Conservation (phyloP, 2,797 vertebrate genomes). For the Danio aesculapii region DNA sequence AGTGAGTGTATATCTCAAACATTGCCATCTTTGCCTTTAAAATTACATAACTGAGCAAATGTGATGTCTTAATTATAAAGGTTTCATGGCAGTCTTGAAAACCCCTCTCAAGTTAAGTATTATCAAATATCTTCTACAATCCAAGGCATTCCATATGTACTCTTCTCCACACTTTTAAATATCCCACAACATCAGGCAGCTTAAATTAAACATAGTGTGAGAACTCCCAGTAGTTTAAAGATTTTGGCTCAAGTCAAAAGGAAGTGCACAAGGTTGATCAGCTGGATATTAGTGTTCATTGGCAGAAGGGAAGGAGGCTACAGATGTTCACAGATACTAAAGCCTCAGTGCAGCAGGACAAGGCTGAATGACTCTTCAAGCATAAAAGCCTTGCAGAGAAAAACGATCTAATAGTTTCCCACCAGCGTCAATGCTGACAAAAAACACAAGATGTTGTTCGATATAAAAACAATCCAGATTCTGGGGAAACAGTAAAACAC, state of each 20-base stretch:
- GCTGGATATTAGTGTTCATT: slow-evolving; percentile 70
- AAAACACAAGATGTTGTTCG: background rate
- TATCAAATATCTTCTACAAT: too few species aligned
- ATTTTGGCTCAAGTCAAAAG: background rate
- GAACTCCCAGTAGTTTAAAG: slow-evolving; percentile 10
- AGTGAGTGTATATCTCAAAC: too few species aligned
- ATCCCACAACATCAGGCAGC: background rate
- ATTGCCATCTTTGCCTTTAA: too few species aligned
- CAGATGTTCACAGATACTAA: slow-evolving; percentile 74
- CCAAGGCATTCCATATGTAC: too few species aligned
- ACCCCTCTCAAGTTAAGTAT: too few species aligned
- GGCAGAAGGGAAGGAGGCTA: slow-evolving; percentile 69
- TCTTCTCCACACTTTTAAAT: background rate
- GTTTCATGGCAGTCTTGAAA: too few species aligned
- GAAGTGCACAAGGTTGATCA: slow-evolving; percentile 71
- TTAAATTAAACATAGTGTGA: background rate
- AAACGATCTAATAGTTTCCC: slow-evolving; percentile 6
- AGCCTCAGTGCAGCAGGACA: slow-evolving; percentile 54
- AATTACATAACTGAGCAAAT: too few species aligned
- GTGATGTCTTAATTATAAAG: too few species aligned
- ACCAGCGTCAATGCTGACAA: slow-evolving; percentile 2
- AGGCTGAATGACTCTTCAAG: slow-evolving; percentile 51
- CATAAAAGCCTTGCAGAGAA: slow-evolving; percentile 31
- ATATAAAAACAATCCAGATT: background rate
- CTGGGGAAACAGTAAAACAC: background rate